Percentiles rank a stretch among this genome's conserved stretches.
These are phyloP conservation scores for Caiman crocodilus DNA, from an alignment of 2,797 vertebrate species.

Conservation along the genomic window DNA sequence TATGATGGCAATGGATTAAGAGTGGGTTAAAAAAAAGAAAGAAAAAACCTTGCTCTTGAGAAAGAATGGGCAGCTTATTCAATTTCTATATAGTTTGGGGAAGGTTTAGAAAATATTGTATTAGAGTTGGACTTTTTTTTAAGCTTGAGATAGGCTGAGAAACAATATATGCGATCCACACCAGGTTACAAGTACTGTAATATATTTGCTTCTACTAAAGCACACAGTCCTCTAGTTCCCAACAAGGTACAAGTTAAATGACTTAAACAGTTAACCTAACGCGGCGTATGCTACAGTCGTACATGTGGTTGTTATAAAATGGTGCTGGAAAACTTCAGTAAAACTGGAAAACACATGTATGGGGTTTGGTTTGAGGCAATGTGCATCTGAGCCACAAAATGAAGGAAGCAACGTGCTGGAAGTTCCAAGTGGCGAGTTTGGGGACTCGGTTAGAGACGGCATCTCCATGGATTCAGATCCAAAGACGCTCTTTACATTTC, in stretches of 20 bases:
- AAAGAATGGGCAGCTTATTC: neutral
- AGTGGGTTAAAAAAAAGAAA: neutral
- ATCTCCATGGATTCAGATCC: neutral
- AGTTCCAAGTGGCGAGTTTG: slow-evolving; percentile 33
- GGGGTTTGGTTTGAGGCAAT: slow-evolving; percentile 42
- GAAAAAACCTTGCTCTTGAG: neutral
- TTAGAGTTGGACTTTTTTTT: neutral
- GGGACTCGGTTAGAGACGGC: slow-evolving; percentile 10
- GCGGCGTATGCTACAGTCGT: neutral
- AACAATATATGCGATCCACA: fast-evolving
- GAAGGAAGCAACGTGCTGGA: slow-evolving; percentile 18
- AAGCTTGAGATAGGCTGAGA: fast-evolving
- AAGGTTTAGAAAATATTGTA: neutral
- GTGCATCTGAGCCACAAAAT: neutral
- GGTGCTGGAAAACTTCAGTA: slow-evolving; percentile 38
- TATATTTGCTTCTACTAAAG: neutral
- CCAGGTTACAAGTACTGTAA: neutral
- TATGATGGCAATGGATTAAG: neutral
- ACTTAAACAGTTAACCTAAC: slow-evolving; percentile 7
- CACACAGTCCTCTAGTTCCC: neutral
- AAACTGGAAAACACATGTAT: slow-evolving; percentile 30
- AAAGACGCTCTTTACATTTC: neutral
- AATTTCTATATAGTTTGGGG: neutral
- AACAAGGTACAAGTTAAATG: neutral
- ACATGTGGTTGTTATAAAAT: slow-evolving; percentile 44